These are phyloP conservation scores for Collichthys lucidus DNA, from an alignment of 2,113 vertebrate species.

Conservation along the genomic window DNA sequence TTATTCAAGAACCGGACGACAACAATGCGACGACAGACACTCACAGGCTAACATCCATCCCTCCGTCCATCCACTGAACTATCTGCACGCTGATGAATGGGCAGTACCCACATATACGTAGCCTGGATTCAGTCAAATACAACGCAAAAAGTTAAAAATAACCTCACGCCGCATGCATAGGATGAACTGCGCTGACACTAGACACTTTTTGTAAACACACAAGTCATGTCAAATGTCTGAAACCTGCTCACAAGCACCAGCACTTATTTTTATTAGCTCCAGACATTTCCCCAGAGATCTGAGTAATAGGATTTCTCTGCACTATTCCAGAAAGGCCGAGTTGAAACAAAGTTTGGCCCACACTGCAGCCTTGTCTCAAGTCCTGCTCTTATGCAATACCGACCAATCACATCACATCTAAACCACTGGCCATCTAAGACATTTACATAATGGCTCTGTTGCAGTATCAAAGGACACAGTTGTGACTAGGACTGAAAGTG, in stretches of 20 bases:
- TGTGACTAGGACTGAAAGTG: not conserved
- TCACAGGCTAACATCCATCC: slow-evolving; percentile 25
- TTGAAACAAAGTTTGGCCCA: slow-evolving; percentile 4
- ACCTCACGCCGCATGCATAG: not conserved
- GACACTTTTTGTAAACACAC: slow-evolving; percentile 12
- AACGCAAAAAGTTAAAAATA: slow-evolving; percentile 38
- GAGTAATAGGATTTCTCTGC: not conserved
- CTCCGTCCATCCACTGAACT: slow-evolving; percentile 21
- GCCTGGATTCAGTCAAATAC: slow-evolving; percentile 12
- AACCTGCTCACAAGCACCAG: not conserved
- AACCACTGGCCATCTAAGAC: slow-evolving; percentile 16
- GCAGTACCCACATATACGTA: slow-evolving; percentile 17
- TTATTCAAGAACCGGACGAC: slow-evolving; percentile 57
- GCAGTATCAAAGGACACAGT: slow-evolving; percentile 12
- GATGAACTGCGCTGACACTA: not conserved
- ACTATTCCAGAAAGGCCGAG: not conserved
- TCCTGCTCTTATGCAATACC: slow-evolving; percentile 44
- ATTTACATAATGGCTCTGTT: slow-evolving; percentile 45
- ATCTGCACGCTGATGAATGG: slow-evolving; percentile 41
- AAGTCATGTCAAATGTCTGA: not conserved
- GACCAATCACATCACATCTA: slow-evolving; percentile 21
- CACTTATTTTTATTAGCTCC: slow-evolving; percentile 9
- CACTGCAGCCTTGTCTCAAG: slow-evolving; percentile 17
- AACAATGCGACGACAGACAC: slow-evolving; percentile 49
- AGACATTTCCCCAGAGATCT: slow-evolving; percentile 23